Evolutionary conservation across 2,113 vertebrate genomes (phyloP).

Genomic region (Struthidea cinerea): DNA sequence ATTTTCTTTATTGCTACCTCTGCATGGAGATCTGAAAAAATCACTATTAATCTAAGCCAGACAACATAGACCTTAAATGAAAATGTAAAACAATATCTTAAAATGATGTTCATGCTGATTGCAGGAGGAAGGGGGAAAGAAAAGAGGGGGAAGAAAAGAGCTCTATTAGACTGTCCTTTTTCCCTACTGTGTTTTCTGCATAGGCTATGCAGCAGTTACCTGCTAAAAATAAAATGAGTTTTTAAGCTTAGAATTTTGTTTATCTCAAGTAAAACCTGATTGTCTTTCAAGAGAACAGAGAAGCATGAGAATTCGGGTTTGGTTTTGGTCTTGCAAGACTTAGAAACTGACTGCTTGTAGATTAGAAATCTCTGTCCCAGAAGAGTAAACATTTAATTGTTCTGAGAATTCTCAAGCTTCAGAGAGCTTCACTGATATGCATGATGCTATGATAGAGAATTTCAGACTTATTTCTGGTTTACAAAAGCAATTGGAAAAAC

Average conservation of each 20-base stretch:
- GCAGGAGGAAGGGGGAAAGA: not conserved
- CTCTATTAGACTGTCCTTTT: not conserved
- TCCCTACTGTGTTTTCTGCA: not conserved
- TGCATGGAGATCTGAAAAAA: not conserved
- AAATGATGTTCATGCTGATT: not conserved
- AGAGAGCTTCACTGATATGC: not conserved
- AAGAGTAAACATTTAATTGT: not conserved
- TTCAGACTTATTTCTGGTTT: not conserved
- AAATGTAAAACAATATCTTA: slow-evolving; percentile 5
- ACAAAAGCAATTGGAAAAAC: not conserved
- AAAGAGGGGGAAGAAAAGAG: not conserved
- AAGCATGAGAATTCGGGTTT: not conserved
- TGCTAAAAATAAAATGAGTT: not conserved
- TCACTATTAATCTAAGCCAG: not conserved
- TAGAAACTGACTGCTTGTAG: not conserved
- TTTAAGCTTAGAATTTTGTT: not conserved
- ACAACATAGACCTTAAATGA: not conserved
- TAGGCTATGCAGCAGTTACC: not conserved
- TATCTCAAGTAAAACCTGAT: not conserved
- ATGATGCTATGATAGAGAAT: not conserved
- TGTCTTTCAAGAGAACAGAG: not conserved
- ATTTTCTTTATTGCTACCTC: slow-evolving; percentile 8
- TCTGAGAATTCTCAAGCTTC: not conserved
- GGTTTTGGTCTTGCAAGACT: not conserved
- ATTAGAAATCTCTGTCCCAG: not conserved